Evolutionary conservation across 2,113 vertebrate genomes (phyloP).

Genomic region (Neolamprologus longior): DNA sequence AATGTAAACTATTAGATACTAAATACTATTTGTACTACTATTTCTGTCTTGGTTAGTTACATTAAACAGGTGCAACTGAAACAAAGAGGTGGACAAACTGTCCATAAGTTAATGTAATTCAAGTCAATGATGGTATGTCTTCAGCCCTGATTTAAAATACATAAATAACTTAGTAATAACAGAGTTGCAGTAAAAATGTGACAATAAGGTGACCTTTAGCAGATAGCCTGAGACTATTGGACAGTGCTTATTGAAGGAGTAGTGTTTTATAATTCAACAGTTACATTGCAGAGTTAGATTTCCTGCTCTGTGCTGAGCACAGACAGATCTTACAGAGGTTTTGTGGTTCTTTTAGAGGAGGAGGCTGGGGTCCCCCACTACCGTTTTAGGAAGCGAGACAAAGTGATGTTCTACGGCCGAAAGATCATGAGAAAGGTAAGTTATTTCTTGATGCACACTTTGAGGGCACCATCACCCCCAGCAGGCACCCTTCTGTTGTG

Average conservation of each 20-base stretch:
- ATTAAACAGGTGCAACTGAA: neutral
- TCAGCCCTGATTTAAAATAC: neutral
- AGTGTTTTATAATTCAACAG: neutral
- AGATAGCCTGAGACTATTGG: neutral
- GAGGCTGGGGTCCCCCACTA: constrained; percentile 78
- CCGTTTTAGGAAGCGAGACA: constrained; percentile 90
- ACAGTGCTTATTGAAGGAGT: neutral
- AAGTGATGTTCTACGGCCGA: constrained; percentile 89
- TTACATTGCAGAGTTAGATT: neutral
- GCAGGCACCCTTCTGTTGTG: neutral
- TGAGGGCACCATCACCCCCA: neutral
- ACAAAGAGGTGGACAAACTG: neutral
- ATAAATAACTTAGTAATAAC: neutral
- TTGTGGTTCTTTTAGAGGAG: constrained; percentile 61
- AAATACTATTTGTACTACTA: neutral
- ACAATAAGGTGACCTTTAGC: neutral
- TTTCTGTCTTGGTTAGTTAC: neutral
- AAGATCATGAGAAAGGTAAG: constrained; percentile 92
- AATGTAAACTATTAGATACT: neutral
- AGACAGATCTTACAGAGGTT: neutral
- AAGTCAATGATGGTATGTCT: neutral
- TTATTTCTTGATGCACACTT: neutral
- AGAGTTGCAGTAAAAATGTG: neutral
- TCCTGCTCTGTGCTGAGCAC: neutral
- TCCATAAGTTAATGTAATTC: neutral